phyloP scores from a whole-genome alignment of 2,113 vertebrate genomes.

The Engraulis encrasicolus region DNA sequence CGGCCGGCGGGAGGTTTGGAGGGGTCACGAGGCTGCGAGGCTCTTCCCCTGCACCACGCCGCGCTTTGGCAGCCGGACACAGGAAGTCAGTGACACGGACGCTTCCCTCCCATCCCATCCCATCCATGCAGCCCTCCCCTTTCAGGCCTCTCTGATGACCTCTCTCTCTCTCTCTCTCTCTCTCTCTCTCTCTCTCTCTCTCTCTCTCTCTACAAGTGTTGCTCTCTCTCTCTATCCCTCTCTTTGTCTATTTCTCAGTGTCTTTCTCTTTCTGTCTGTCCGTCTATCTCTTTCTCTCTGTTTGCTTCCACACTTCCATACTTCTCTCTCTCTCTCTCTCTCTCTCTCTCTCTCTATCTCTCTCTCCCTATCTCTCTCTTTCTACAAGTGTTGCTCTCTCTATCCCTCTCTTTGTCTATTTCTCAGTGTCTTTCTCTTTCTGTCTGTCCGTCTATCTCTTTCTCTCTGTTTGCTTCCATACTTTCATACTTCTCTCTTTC shows the following conservation, averaged over 20 bases:
- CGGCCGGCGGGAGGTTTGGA: slow-evolving; percentile 49
- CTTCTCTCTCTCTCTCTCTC: neutral
- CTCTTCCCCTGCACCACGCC: slow-evolving; percentile 48
- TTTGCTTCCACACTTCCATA: neutral
- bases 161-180: slow-evolving; percentile 13
- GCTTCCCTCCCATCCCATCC: slow-evolving; percentile 45
- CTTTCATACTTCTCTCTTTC: neutral
- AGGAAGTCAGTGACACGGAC: slow-evolving; percentile 55
- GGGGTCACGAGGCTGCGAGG: slow-evolving; percentile 61
- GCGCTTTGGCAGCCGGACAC: slow-evolving; percentile 50
- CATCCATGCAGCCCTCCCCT: too few relatives aligned
- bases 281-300: too few relatives aligned
- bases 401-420: too few relatives aligned
- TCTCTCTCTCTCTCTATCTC: too few relatives aligned
- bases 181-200: neutral
- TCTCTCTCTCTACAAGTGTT: neutral
- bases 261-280: too few relatives aligned
- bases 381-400: too few relatives aligned
- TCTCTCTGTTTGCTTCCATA: neutral
- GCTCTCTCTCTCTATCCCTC: neutral
- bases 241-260: too few relatives aligned
- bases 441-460: too few relatives aligned
- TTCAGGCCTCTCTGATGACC: slow-evolving; percentile 13
- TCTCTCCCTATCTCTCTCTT: too few relatives aligned
- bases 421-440: too few relatives aligned